Percentiles rank a stretch among this genome's conserved stretches.
Conservation (phyloP, 2,113 vertebrate species). For the Pimephales promelas region DNA sequence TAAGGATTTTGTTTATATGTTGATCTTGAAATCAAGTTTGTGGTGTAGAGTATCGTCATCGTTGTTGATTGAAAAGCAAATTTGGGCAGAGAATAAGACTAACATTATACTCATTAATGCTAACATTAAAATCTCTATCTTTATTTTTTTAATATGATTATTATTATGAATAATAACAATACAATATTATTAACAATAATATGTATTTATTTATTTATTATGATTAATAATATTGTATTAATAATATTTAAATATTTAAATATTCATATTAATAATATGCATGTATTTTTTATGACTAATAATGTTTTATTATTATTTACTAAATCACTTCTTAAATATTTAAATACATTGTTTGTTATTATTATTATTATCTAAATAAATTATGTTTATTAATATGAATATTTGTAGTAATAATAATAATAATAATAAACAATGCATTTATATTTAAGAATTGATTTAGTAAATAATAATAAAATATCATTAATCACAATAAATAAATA, state of each 20-base stretch:
- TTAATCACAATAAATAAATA: too few species aligned
- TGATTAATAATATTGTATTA: not conserved
- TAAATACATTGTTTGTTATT: not conserved
- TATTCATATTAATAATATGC: too few species aligned
- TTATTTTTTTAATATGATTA: not conserved
- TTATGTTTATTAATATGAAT: accelerated
- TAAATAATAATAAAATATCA: too few species aligned
- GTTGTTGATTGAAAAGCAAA: not conserved
- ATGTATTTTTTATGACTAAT: too few species aligned
- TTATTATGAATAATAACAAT: not conserved
- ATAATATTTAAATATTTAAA: too few species aligned
- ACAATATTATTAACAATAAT: not conserved
- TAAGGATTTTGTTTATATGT: not conserved
- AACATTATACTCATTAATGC: too few species aligned
- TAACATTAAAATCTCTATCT: not conserved
- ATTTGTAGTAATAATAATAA: not conserved
- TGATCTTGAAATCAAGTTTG: not conserved
- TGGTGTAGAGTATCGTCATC: not conserved
- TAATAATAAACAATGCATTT: too few species aligned
- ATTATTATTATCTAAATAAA: not conserved
- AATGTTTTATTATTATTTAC: too few species aligned
- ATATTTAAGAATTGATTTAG: too few species aligned
- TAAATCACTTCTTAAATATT: not conserved
- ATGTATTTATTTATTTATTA: too few species aligned
- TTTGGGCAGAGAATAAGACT: not conserved